A percentile compares a stretch with the other conserved stretches of the same genome.
phyloP scores from a whole-genome alignment of 1,140 invertebrate species.

The Trichonephila clavata region DNA sequence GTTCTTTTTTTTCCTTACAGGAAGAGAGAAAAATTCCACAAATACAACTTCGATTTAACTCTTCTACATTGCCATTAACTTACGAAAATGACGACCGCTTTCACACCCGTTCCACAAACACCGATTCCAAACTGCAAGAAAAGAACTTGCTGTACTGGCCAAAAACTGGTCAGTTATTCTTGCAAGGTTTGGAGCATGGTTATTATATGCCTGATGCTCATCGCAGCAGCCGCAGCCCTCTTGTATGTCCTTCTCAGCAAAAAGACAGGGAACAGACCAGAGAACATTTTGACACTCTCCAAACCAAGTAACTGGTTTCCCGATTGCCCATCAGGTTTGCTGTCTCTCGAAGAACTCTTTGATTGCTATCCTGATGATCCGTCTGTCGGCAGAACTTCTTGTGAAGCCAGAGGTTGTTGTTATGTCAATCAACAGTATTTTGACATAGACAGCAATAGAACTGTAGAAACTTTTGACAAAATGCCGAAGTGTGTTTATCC shows the following conservation, averaged over 20 bases:
- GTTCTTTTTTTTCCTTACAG: background rate
- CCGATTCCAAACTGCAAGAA: background rate
- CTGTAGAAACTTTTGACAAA: background rate
- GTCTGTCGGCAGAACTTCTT: slow-evolving; percentile 84
- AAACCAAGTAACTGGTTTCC: slow-evolving; percentile 50
- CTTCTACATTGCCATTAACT: background rate
- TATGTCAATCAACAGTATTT: slow-evolving; percentile 82
- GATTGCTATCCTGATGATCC: slow-evolving; percentile 88
- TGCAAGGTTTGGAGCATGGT: slow-evolving; percentile 71
- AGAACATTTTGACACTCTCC: slow-evolving; percentile 31
- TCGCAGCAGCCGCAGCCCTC: slow-evolving; percentile 48
- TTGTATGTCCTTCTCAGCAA: slow-evolving; percentile 61
- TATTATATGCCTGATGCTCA: slow-evolving; percentile 38
- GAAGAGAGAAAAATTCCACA: background rate
- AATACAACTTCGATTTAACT: background rate
- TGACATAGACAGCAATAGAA: background rate
- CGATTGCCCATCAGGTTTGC: slow-evolving; percentile 24
- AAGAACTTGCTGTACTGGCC: slow-evolving; percentile 34
- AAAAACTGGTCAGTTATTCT: slow-evolving; percentile 59
- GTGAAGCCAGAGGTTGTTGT: slow-evolving; percentile 87
- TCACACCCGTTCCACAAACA: background rate
- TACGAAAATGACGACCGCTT: slow-evolving; percentile 9
- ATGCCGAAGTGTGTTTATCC: slow-evolving; percentile 76
- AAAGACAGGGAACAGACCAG: background rate
- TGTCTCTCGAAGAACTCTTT: slow-evolving; percentile 83